These are phyloP conservation scores for Macropis europaea DNA, from an alignment of 2,888 invertebrate species.

Conservation along the genomic window DNA sequence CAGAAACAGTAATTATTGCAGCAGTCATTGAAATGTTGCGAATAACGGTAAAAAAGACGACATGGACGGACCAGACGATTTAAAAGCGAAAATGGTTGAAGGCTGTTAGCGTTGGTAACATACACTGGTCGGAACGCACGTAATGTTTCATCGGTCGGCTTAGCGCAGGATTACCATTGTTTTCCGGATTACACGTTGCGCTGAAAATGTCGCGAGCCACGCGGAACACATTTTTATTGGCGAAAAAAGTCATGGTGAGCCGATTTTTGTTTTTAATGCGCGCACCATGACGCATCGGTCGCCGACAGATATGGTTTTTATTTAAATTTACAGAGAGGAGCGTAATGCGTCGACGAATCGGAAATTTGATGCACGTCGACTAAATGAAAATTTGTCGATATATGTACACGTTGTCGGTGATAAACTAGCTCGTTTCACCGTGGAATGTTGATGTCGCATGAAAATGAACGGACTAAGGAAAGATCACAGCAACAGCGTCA, in stretches of 20 bases:
- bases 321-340: constrained; percentile 38
- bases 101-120: no score
- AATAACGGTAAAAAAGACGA: neutral
- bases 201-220: constrained; percentile 34
- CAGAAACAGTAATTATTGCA: no score
- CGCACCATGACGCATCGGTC: neutral
- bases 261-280: constrained; percentile 42
- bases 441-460: constrained; percentile 13
- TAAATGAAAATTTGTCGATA: constrained; percentile 59
- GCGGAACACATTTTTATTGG: constrained; percentile 41
- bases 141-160: constrained; percentile 56
- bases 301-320: constrained; percentile 21
- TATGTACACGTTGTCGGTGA: constrained; percentile 12
- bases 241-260: neutral
- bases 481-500: no score
- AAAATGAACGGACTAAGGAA: constrained; percentile 5
- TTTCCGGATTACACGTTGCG: constrained; percentile 39
- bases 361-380: constrained; percentile 44
- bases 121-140: constrained; percentile 19
- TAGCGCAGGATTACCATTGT: constrained; percentile 55
- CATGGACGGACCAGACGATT: no score
- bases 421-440: constrained; percentile 45
- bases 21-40: no score
- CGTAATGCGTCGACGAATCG: constrained; percentile 41
- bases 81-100: no score